Evolutionary conservation across 92 coral and sea anemone genomes (phyloP).

Genomic region (Muricea muricata): DNA sequence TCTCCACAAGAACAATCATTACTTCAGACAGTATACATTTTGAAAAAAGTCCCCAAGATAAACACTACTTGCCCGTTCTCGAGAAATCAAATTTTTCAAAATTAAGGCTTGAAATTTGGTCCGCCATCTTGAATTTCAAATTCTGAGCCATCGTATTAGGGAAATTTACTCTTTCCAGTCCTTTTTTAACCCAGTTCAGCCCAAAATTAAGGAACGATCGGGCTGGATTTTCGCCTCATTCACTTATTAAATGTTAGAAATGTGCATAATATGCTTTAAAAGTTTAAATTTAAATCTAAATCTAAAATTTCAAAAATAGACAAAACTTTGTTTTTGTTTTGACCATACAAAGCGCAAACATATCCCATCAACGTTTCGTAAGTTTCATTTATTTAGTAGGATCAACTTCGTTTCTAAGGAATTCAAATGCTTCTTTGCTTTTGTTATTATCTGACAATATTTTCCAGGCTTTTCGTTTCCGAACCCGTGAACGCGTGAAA

Average conservation of each 20-base stretch:
- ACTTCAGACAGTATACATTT: not conserved
- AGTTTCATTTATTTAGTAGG: not conserved
- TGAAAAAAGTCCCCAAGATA: slow-evolving; percentile 22
- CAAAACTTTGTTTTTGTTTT: not conserved
- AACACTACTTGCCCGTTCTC: not conserved
- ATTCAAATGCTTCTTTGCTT: not conserved
- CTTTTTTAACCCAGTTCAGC: too few relatives aligned
- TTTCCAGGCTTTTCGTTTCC: slow-evolving; percentile 19
- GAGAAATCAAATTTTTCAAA: not conserved
- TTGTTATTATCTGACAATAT: not conserved
- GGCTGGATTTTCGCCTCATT: not conserved
- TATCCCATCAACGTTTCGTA: not conserved
- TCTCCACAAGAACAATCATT: not conserved
- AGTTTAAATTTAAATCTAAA: not conserved
- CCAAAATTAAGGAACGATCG: not conserved
- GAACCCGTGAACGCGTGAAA: slow-evolving; percentile 20
- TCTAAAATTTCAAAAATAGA: not conserved
- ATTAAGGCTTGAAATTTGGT: not conserved
- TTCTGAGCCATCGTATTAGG: not conserved
- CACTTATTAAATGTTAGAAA: not conserved
- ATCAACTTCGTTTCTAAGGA: not conserved
- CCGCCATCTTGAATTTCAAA: not conserved
- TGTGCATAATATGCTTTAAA: not conserved
- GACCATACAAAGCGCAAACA: slow-evolving; percentile 45
- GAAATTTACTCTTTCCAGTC: not conserved